Evolutionary conservation across 37 sponge, comb jelly and placozoan genomes (phyloP), one percentile per base, ranked within the genome.

Genomic region (Chondrilla cf. caribensis): DNA sequence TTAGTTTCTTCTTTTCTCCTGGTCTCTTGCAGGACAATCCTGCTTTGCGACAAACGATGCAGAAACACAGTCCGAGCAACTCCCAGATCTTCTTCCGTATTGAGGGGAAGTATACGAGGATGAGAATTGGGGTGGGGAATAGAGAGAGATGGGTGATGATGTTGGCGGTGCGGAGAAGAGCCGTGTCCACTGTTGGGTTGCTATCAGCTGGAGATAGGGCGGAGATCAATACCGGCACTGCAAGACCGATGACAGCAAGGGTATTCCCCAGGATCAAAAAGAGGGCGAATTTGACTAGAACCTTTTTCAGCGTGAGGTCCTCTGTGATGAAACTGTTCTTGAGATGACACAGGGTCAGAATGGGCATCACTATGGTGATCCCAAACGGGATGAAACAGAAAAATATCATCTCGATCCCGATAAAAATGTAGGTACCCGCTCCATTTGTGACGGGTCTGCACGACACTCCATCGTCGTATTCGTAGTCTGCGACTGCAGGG

Each of bases 21-120:
- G 51, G 6, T 47, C 11, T 47, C 51, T n/a, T n/a, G n/a, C n/a
- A n/a, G n/a, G n/a, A n/a, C n/a, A 3, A 67, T 1, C 68, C 68
- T 31, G 35, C 35, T 33, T 28, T 67, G 2, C 68, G 26, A 29
- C 68, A 67, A 17, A 29, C 68, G 4, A 67, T 29, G 35, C 68
- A 67, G 68, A 67, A 67, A 33, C 31, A 8, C 14, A 8, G 17
- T 33, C 35, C 68, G 3, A 67, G 32, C 0, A 67, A 3, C 17
- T 67, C 7, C 2, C 15, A 17, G 1, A 67, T 28, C 15, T 28
- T 28, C 7, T 33, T 73, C 2, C 76, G 43, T 41, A 73, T 42
- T 11, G 76, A 22, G 21, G 76, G 76, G 36, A 73, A 73, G 44
- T 73, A 73, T n/a, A 73, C 17, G 41, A 73, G 44, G 24, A 73